Evolutionary conservation across 2,113 vertebrate genomes (phyloP), one percentile per base, ranked within the genome.

Genomic region (Cheilinus undulatus): DNA sequence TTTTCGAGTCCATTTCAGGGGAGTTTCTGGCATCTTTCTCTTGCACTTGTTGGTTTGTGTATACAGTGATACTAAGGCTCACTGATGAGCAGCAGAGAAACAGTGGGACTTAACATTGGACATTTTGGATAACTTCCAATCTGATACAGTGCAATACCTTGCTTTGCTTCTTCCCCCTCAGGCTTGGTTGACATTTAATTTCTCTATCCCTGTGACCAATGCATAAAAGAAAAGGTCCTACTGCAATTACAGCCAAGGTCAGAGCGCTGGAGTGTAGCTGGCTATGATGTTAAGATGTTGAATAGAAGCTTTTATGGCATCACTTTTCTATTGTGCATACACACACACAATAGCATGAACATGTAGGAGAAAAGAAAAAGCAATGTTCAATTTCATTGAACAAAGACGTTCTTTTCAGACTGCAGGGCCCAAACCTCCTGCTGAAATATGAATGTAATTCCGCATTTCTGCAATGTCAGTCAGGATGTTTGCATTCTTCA

Each of bases 231-330:
- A 89, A 85, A 87, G 82, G 84, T 87, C 82, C 69, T 62, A 17
- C 69, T 80, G 76, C 84, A 89, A 88, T 91, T 88, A 86, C 67
- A 84, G 74, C 57, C 87, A 87, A 86, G 88, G 88, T 89, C 82
- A 84, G 64, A 36, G 71, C 84, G 78, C 53, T 34, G 43, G 40
- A 69, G 81, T 79, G 78, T 45, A 82, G 73, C 73, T 73, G 77
- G 36, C 82, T 75, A 66, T 81, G 63, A 80, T 77, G 77, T 87
- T 87, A 79, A 69, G 79, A 76, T 58, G 76, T 69, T 66, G 63
- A 84, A 76, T 62, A 52, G 70, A 69, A 42, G 57, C 70, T 73
- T 74, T 71, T 73, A 73, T 80, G 69, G 69, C 72, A 45, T 80
- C 27, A 17, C 40, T 77, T 9, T 58, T 51, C 56, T 57, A n/a